A percentile compares a stretch with the other conserved stretches of the same genome.
Evolutionary conservation across 2,113 vertebrate genomes (phyloP).

Genomic region (Forbesichthys papilliferus): DNA sequence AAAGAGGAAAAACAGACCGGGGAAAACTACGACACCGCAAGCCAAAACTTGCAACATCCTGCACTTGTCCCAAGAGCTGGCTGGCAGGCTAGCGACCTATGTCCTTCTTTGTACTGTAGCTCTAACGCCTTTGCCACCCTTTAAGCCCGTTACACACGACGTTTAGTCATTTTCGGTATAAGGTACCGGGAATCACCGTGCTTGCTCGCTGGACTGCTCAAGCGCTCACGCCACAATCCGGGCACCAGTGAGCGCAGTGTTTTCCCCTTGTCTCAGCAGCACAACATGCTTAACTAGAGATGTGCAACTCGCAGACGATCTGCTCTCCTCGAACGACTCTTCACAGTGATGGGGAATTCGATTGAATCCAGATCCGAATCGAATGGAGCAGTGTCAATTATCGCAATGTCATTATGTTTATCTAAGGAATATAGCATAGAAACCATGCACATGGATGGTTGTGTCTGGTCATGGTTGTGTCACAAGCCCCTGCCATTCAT

Average conservation of each 20-base stretch:
- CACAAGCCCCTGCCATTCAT: too few relatives aligned
- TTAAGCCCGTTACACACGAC: constrained; percentile 33
- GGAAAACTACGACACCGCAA: constrained; percentile 78
- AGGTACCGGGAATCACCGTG: constrained; percentile 27
- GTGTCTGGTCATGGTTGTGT: too few relatives aligned
- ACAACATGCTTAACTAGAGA: constrained; percentile 7
- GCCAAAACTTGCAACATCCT: constrained; percentile 76
- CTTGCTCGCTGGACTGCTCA: constrained; percentile 28
- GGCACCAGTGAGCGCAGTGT: constrained; percentile 33
- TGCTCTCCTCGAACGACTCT: not conserved
- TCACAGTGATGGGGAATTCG: not conserved
- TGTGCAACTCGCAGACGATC: not conserved
- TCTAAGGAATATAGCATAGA: too few relatives aligned
- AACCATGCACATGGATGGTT: too few relatives aligned
- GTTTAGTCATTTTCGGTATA: constrained; percentile 46
- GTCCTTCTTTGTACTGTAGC: constrained; percentile 10
- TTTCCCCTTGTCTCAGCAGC: constrained; percentile 43
- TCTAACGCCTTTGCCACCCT: not conserved
- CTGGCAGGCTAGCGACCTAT: constrained; percentile 14
- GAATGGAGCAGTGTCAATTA: not conserved
- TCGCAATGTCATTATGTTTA: too few relatives aligned
- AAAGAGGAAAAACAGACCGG: constrained; percentile 76
- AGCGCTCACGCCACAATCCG: constrained; percentile 39
- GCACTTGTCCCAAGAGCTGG: constrained; percentile 7
- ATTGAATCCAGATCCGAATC: not conserved